Conservation (phyloP, 2,113 vertebrate genomes). For the Sinosuthora webbiana region DNA sequence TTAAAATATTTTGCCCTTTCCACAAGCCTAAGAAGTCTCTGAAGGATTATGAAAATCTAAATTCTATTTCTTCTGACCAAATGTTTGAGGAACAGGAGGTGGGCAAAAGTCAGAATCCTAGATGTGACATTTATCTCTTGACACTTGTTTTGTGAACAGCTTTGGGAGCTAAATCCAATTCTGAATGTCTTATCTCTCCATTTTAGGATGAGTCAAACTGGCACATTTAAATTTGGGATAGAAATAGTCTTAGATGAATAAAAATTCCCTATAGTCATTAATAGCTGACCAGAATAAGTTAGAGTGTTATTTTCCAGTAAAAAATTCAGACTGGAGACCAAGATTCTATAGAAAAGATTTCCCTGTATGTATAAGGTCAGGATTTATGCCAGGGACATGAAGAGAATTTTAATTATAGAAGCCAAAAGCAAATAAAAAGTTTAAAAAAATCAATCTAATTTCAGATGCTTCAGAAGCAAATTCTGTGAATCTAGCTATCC, state of each 20-base stretch:
- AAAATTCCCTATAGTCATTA: background rate
- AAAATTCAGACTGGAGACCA: background rate
- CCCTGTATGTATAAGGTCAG: background rate
- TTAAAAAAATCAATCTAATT: background rate
- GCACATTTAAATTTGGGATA: background rate
- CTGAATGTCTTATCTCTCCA: background rate
- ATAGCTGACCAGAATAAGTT: background rate
- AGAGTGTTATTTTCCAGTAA: background rate
- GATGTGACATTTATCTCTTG: background rate
- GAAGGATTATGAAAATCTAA: constrained; percentile 8
- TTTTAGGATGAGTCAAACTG: background rate
- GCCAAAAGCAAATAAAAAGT: background rate
- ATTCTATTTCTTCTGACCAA: constrained; percentile 27
- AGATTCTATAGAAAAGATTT: background rate
- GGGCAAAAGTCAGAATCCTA: constrained; percentile 13
- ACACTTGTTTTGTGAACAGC: background rate
- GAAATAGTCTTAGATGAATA: background rate
- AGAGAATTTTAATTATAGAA: background rate
- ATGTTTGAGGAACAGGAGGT: constrained; percentile 15
- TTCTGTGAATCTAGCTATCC: background rate
- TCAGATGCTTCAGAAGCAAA: background rate
- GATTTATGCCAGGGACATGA: background rate
- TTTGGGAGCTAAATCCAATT: background rate
- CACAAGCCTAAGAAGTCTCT: background rate
- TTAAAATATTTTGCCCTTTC: constrained; percentile 38